Conservation (phyloP, 1,140 invertebrate species). For the Helicoverpa armigera region DNA sequence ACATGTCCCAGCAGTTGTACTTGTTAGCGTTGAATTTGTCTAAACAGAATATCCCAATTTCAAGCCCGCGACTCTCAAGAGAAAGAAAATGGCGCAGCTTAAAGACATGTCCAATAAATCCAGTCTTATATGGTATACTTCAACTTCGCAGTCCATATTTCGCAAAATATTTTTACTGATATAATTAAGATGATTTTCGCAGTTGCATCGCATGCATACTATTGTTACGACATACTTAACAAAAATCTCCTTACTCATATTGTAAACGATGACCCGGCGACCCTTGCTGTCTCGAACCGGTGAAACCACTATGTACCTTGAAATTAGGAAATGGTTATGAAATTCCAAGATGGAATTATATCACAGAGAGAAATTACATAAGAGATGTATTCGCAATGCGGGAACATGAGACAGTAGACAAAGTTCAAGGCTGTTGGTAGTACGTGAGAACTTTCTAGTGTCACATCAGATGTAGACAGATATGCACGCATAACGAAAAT, state of each 20-base stretch:
- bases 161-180: background rate
- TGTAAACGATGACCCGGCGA: conserved; percentile 90
- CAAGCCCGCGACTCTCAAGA: background rate
- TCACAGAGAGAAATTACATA: conserved; percentile 61
- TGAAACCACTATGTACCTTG: conserved; percentile 90
- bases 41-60: conserved; percentile 58
- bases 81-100: background rate
- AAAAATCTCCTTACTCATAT: conserved; percentile 86
- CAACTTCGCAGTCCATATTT: conserved; percentile 33
- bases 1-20: conserved; percentile 89
- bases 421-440: conserved; percentile 62
- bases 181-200: conserved; percentile 22
- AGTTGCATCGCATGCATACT: conserved; percentile 32
- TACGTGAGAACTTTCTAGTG: conserved; percentile 49
- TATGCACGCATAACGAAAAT: background rate
- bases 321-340: conserved; percentile 72
- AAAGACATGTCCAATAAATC: background rate
- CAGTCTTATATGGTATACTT: background rate
- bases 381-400: conserved; percentile 52
- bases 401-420: conserved; percentile 4
- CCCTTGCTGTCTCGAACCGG: conserved; percentile 91
- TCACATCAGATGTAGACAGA: background rate
- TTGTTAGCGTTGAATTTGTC: conserved; percentile 89
- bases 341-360: conserved; percentile 64
- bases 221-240: conserved; percentile 42